Evolutionary conservation across 2,888 invertebrate species (phyloP), one percentile per base, ranked within the genome.

Genomic region (Acronicta aceris): DNA sequence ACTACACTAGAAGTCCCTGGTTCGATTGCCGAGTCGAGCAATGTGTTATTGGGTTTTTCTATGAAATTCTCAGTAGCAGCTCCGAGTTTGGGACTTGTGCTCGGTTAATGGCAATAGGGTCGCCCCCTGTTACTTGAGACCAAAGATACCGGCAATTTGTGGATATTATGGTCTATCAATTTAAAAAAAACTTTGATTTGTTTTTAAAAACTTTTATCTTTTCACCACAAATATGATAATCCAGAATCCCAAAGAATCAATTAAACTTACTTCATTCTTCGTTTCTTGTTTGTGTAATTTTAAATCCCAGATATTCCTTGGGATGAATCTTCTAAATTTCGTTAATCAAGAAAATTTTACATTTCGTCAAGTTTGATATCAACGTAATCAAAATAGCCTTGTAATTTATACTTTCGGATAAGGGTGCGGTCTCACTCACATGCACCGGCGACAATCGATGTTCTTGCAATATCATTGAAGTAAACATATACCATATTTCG

Each of bases 211-310:
- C n/a, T n/a, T n/a, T n/a, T n/a, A n/a, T n/a, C n/a, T n/a, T 21
- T 21, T 15, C 30, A 25, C 17, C 27, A 30, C 21, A 53, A 41
- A 25, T 59, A 59, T 51, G 15, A 60, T 38, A 1, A 27, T 40
- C 16, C 6, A 25, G n/a, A 30, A 56, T 53, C 41, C 25, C 41
- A 52, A 52, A 55, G 49, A 70, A 69, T 70, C 68, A 64, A 62
- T 65, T 48, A 21, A 21, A 40, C 54, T 21, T 53, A 62, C 59
- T 70, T 65, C 40, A 56, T 50, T 59, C 42, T 65, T 57, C 36
- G 9, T 6, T 27, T n/a, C 15, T 27, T 50, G 47, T 50, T 36
- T 12, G 38, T 51, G 13, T 45, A 69, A 52, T 60, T 36, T 0
- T 17, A 21, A 21, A 51, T 53, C 13, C 1, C 6, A 41, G 38